Conservation (phyloP, 2,888 invertebrate genomes). For the Acanthosepion lycidas region DNA sequence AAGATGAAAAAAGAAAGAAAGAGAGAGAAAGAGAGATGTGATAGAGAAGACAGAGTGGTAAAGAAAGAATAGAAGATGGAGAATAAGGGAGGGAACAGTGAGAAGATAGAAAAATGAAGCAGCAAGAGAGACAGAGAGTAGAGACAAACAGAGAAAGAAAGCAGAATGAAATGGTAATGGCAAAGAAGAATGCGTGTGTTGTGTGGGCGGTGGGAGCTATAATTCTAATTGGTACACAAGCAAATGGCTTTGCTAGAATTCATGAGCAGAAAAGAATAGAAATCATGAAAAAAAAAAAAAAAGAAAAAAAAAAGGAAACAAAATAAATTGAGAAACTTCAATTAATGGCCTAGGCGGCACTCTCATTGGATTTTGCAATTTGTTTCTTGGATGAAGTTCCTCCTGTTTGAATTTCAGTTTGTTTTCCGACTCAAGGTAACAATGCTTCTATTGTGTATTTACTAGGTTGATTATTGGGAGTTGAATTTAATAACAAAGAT, state of each 20-base stretch:
- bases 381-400: not conserved
- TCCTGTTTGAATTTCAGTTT: too few relatives aligned
- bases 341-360: not conserved
- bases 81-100: not conserved
- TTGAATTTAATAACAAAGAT: too few relatives aligned
- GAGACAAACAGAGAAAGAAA: not conserved
- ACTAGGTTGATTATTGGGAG: too few relatives aligned
- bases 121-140: not conserved
- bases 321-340: not conserved
- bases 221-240: not conserved
- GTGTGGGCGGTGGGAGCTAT: not conserved
- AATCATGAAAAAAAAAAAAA: too few relatives aligned
- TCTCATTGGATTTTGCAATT: not conserved
- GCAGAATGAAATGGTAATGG: too few relatives aligned
- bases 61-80: not conserved
- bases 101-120: not conserved
- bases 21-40: too few relatives aligned
- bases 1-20: too few relatives aligned
- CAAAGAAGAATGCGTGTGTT: too few relatives aligned
- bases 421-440: too few relatives aligned
- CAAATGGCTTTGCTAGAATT: not conserved
- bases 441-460: too few relatives aligned
- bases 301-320: not conserved
- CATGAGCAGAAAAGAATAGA: not conserved
- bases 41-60: too few relatives aligned